phyloP scores from a whole-genome alignment of 2,113 vertebrate genomes.

The Alectura lathami region DNA sequence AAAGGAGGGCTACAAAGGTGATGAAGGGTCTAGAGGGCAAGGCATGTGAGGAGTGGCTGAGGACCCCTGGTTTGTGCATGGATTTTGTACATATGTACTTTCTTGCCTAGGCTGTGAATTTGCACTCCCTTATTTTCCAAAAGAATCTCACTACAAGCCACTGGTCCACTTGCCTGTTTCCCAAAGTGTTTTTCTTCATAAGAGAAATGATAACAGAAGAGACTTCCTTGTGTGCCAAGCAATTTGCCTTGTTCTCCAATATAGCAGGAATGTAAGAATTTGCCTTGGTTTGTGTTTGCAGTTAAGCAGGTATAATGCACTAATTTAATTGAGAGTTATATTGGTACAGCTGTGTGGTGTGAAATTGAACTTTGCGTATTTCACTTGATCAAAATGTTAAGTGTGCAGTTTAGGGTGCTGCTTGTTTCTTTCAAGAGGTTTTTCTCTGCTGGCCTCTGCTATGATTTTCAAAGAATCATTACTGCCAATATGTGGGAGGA shows the following conservation, averaged over 20 bases:
- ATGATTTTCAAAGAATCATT: fast-evolving
- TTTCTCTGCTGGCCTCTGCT: background rate
- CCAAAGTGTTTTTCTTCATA: background rate
- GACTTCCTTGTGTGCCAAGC: background rate
- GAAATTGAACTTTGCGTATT: background rate
- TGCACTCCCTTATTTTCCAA: background rate
- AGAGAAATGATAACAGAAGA: background rate
- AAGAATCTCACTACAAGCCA: background rate
- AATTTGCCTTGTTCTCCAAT: background rate
- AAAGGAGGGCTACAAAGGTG: too few species aligned
- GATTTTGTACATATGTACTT: background rate
- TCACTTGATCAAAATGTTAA: background rate
- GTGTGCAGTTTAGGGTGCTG: background rate
- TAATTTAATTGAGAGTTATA: background rate
- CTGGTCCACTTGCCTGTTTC: background rate
- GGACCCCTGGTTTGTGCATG: background rate
- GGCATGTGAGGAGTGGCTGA: too few species aligned
- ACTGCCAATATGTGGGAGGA: background rate
- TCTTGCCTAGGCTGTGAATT: background rate
- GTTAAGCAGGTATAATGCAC: background rate
- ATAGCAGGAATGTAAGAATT: background rate
- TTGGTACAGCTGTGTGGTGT: background rate
- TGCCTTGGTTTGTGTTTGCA: fast-evolving
- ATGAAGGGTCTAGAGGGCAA: too few species aligned
- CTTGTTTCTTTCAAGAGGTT: background rate